phyloP scores from a whole-genome alignment of 2,888 invertebrate genomes.

The Melieria picta region DNA sequence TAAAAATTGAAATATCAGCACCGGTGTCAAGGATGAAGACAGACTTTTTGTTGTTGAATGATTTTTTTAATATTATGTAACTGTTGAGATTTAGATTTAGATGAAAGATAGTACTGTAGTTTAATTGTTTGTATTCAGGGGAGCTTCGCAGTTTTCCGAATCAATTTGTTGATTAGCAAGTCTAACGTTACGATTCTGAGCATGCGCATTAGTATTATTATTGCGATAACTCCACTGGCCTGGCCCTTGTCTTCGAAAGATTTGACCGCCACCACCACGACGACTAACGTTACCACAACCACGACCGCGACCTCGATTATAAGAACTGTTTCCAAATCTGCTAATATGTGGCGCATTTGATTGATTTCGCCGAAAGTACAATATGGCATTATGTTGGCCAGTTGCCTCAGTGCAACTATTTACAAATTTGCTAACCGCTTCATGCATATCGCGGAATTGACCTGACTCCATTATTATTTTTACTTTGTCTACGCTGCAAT shows the following conservation, averaged over 20 bases:
- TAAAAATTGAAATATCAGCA: constrained; percentile 24
- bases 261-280: background rate
- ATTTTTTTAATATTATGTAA: constrained; percentile 8
- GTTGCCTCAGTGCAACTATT: constrained; percentile 33
- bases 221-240: background rate
- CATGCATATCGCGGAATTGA: constrained; percentile 29
- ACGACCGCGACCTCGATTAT: constrained; percentile 8
- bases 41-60: background rate
- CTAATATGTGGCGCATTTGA: background rate
- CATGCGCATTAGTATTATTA: background rate
- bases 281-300: background rate
- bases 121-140: constrained; percentile 22
- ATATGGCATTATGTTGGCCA: constrained; percentile 29
- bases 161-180: constrained; percentile 1
- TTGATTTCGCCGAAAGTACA: constrained; percentile 9
- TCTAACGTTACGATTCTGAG: constrained; percentile 10
- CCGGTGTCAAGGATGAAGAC: constrained; percentile 15
- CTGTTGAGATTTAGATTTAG: constrained; percentile 22
- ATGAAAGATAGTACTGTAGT: background rate
- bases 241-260: background rate
- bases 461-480: constrained; percentile 38
- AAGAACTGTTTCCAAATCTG: background rate
- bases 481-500: constrained; percentile 28
- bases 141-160: constrained; percentile 24
- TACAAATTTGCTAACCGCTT: constrained; percentile 32